phyloP scores from a whole-genome alignment of 2,888 invertebrate species.

The Aethes cnicana region DNA sequence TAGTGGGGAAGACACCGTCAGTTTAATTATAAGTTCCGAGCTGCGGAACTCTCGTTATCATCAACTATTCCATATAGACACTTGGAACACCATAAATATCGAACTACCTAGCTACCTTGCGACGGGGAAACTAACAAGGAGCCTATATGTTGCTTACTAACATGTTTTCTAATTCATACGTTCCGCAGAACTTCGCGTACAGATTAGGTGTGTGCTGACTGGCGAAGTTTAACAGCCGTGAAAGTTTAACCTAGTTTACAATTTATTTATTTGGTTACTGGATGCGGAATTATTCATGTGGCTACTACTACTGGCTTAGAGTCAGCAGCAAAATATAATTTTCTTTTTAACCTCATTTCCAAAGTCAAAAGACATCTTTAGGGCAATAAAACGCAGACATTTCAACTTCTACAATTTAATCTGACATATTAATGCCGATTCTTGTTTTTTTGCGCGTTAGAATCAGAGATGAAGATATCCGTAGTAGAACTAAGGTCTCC shows the following conservation, averaged over 20 bases:
- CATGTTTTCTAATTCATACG: slow-evolving; percentile 32
- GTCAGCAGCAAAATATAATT: background rate
- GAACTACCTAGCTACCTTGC: slow-evolving; percentile 6
- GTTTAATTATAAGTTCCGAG: slow-evolving; percentile 63
- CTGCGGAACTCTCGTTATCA: slow-evolving; percentile 35
- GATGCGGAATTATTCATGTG: background rate
- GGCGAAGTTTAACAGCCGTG: slow-evolving; percentile 20
- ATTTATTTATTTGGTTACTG: slow-evolving; percentile 8
- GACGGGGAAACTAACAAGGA: slow-evolving; percentile 25
- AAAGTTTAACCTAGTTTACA: slow-evolving; percentile 25
- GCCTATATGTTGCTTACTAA: slow-evolving; percentile 12
- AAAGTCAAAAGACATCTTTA: too few relatives aligned
- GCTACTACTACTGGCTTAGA: background rate
- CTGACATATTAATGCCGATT: too few relatives aligned
- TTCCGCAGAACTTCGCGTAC: slow-evolving; percentile 13
- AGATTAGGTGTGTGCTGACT: slow-evolving; percentile 28
- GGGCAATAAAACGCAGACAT: background rate
- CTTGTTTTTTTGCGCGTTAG: too few relatives aligned
- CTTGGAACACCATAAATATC: slow-evolving; percentile 34
- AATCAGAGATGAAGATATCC: too few relatives aligned
- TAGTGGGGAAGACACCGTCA: slow-evolving; percentile 56
- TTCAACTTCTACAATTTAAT: too few relatives aligned
- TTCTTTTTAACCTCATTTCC: background rate
- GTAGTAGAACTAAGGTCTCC: too few relatives aligned
- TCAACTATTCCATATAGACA: slow-evolving; percentile 32